Evolutionary conservation across 2,797 vertebrate genomes (phyloP).

Genomic region (Enteromius unitaeniatus): DNA sequence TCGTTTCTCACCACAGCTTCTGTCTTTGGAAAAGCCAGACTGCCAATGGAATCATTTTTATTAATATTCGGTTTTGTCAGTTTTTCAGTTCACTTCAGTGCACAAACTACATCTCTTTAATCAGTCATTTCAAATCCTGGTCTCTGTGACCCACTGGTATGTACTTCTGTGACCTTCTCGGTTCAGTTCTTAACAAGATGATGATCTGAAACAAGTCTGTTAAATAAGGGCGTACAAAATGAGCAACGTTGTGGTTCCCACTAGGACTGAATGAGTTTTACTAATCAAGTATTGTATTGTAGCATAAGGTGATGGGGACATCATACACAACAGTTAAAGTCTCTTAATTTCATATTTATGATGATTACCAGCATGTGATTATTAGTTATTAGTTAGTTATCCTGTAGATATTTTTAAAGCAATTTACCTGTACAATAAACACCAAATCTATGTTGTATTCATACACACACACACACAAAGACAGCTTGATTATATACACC

Average conservation of each 20-base stretch:
- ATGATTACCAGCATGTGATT: not conserved
- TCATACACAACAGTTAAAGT: not conserved
- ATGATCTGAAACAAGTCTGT: slow-evolving; percentile 1
- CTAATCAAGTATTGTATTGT: not conserved
- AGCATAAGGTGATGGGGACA: not conserved
- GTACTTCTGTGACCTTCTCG: not conserved
- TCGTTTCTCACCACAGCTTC: not conserved
- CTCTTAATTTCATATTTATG: not conserved
- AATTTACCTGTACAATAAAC: no score
- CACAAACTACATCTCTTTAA: not conserved
- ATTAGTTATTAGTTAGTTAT: not conserved
- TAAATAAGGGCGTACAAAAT: not conserved
- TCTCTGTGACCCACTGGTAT: not conserved
- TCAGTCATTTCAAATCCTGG: not conserved
- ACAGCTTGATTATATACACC: no score
- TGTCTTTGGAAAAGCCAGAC: slow-evolving; percentile 6
- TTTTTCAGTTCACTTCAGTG: not conserved
- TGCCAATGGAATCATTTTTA: not conserved
- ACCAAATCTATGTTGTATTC: no score
- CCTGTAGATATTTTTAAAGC: no score
- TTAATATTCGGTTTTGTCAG: not conserved
- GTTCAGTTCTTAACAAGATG: not conserved
- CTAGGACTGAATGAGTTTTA: not conserved
- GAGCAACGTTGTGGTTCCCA: not conserved
- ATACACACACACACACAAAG: no score